A percentile compares a stretch with the other conserved stretches of the same genome.
phyloP scores from a whole-genome alignment of 2,113 vertebrate species.

The Phrynosoma blainvillii region DNA sequence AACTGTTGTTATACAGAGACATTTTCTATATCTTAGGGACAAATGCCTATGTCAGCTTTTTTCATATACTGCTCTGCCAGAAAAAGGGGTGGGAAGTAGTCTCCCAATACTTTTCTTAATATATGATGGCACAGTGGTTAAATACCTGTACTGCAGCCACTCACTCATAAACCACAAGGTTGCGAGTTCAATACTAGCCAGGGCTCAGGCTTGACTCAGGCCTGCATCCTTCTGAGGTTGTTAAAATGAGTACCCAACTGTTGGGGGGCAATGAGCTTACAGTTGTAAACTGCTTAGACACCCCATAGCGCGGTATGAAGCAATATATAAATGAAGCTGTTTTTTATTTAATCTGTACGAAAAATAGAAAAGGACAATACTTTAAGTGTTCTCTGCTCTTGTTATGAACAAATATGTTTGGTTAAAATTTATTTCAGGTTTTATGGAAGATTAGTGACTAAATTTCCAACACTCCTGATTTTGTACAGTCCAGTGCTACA shows the following conservation, averaged over 20 bases:
- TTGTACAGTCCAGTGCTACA: not conserved
- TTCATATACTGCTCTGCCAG: not conserved
- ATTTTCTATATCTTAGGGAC: not conserved
- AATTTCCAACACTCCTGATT: not conserved
- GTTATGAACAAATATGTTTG: not conserved
- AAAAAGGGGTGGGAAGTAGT: not conserved
- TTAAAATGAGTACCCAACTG: no score
- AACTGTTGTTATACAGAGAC: not conserved
- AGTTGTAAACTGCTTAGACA: no score
- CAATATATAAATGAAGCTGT: no score
- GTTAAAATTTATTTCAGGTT: constrained; percentile 4
- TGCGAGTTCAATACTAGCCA: no score
- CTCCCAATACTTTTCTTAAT: constrained; percentile 1
- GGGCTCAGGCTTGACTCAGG: no score
- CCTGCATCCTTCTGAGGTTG: no score
- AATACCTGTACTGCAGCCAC: no score
- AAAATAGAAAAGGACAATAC: not conserved
- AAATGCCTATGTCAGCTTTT: not conserved
- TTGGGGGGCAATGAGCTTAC: no score
- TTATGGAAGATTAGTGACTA: not conserved
- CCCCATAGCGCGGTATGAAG: no score
- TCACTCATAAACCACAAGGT: no score
- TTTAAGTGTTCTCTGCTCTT: not conserved
- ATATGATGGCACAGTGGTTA: no score
- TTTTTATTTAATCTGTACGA: not conserved